A percentile compares a stretch with the other conserved stretches of the same genome.
Evolutionary conservation across 2,888 invertebrate species (phyloP).

Genomic region (Allacma fusca): DNA sequence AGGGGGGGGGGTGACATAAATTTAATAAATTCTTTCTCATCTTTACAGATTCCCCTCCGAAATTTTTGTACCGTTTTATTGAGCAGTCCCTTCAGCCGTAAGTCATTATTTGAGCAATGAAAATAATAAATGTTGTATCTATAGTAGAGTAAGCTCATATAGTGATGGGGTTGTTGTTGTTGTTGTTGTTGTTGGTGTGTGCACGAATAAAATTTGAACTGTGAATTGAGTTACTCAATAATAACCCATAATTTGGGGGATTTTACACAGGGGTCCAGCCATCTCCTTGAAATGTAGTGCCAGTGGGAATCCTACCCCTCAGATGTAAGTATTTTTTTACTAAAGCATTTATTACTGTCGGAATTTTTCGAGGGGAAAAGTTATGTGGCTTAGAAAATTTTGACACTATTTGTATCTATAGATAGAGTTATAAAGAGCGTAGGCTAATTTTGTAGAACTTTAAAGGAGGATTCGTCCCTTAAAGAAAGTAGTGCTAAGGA

Average conservation of each 20-base stretch:
- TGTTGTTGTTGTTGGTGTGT: no score
- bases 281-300: conserved; percentile 65
- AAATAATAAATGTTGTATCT: not conserved
- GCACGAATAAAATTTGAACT: no score
- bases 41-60: conserved; percentile 56
- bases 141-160: no score
- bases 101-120: not conserved
- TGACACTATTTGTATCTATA: no score
- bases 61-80: conserved; percentile 58
- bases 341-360: not conserved
- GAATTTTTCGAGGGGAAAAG: no score
- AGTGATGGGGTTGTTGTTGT: no score
- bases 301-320: conserved; percentile 66
- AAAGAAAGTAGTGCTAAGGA: not conserved
- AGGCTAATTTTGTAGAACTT: no score
- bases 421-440: no score
- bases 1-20: no score
- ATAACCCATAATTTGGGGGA: not conserved
- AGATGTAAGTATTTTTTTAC: conserved; percentile 57
- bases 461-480: no score
- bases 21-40: no score
- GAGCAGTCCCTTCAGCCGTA: conserved; percentile 57
- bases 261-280: conserved; percentile 63
- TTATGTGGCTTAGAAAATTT: no score
- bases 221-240: not conserved